These are phyloP conservation scores for Eristalis tenax DNA, from an alignment of 2,888 invertebrate genomes.

Conservation along the genomic window DNA sequence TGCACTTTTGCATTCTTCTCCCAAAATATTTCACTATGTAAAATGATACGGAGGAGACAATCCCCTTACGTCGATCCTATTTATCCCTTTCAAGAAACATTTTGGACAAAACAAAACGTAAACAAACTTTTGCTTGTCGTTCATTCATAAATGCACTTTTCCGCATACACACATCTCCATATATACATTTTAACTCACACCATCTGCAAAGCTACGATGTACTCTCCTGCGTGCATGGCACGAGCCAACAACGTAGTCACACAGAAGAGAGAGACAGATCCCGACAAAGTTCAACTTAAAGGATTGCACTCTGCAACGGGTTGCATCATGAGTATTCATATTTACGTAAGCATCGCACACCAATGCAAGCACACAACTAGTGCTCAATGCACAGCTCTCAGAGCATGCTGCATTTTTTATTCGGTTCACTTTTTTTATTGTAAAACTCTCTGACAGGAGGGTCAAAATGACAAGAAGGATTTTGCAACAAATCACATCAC, in stretches of 20 bases:
- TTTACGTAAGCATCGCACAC: slow-evolving; percentile 26
- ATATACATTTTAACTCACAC: neutral
- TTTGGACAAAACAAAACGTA: neutral
- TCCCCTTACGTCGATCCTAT: neutral
- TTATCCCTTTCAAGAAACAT: neutral
- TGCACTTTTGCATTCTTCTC: slow-evolving; percentile 25
- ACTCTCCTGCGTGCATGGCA: slow-evolving; percentile 24
- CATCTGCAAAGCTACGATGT: slow-evolving; percentile 24
- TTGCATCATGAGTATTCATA: slow-evolving; percentile 12
- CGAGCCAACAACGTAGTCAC: slow-evolving; percentile 40
- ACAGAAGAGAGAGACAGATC: slow-evolving; percentile 16
- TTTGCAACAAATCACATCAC: slow-evolving; percentile 43
- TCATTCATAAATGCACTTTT: slow-evolving; percentile 69
- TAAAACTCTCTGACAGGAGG: slow-evolving; percentile 6
- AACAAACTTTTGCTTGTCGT: slow-evolving; percentile 3
- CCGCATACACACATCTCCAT: neutral
- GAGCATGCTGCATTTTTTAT: neutral
- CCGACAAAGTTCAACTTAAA: slow-evolving; percentile 24
- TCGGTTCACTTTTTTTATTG: neutral
- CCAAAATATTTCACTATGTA: slow-evolving; percentile 26
- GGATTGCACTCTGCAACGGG: slow-evolving; percentile 39
- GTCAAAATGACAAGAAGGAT: slow-evolving; percentile 17
- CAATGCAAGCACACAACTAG: slow-evolving; percentile 16
- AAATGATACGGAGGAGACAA: slow-evolving; percentile 43
- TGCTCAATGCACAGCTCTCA: slow-evolving; percentile 15